Conservation (phyloP, 2,888 invertebrate species). For the Morpho helenor region DNA sequence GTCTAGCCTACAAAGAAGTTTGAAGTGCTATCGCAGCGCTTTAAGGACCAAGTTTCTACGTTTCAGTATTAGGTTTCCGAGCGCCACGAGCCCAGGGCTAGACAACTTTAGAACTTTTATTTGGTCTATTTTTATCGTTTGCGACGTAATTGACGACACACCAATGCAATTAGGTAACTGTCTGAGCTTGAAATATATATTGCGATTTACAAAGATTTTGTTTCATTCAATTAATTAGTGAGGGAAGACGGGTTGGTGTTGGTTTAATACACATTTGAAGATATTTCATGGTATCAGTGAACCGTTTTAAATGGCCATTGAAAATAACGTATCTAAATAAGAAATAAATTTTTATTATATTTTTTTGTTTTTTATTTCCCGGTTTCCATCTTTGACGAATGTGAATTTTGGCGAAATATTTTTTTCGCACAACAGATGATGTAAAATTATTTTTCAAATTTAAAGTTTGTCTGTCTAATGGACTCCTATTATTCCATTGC, state of each 20-base stretch:
- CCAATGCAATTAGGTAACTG: conserved; percentile 32
- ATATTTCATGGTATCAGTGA: no score
- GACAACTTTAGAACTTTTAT: conserved; percentile 43
- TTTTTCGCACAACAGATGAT: no score
- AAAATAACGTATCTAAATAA: no score
- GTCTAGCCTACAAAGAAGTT: conserved; percentile 19
- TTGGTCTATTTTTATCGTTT: conserved; percentile 44
- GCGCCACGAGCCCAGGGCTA: conserved; percentile 35
- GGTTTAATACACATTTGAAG: no score
- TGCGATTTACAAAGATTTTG: conserved; percentile 7
- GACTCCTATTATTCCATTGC: no score
- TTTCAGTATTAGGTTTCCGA: conserved; percentile 47
- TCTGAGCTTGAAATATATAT: conserved; percentile 20
- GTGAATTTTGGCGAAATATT: no score
- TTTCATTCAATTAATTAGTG: not conserved
- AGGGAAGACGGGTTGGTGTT: not conserved
- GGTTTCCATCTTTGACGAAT: no score
- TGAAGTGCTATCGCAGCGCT: conserved; percentile 24
- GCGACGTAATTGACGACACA: conserved; percentile 46
- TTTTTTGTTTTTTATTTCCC: no score
- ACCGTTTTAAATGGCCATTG: no score
- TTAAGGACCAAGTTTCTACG: conserved; percentile 21
- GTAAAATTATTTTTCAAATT: no score
- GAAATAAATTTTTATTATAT: no score
- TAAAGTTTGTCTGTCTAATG: no score